These are phyloP conservation scores for Leucophora obtusa DNA, from an alignment of 2,888 invertebrate species.

Conservation along the genomic window DNA sequence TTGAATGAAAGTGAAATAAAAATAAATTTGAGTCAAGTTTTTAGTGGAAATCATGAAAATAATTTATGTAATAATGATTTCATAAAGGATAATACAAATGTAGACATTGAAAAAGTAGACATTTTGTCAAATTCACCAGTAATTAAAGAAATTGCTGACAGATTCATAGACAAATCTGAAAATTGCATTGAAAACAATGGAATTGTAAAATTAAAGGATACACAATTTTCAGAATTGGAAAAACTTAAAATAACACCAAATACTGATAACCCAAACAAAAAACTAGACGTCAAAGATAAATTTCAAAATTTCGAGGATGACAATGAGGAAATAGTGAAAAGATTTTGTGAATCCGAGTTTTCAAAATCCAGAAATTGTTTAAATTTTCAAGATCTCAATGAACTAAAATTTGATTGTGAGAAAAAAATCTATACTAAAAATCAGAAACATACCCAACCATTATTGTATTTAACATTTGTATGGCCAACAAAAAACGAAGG, in stretches of 20 bases:
- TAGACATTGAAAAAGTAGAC: constrained; percentile 25
- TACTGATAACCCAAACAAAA: constrained; percentile 4
- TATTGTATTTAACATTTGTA: constrained; percentile 59
- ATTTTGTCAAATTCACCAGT: not conserved
- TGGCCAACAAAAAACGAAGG: constrained; percentile 58
- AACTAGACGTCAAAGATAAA: constrained; percentile 18
- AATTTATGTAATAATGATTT: constrained; percentile 54
- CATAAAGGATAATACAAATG: not conserved
- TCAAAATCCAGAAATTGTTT: constrained; percentile 16
- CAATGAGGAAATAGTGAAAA: not conserved
- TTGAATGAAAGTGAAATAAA: constrained; percentile 18
- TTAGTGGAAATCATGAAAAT: constrained; percentile 13
- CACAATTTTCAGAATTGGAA: constrained; percentile 47
- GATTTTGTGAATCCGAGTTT: not conserved
- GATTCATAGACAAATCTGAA: not conserved
- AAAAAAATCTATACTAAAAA: constrained; percentile 61
- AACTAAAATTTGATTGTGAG: constrained; percentile 45
- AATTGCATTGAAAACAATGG: constrained; percentile 5
- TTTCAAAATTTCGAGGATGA: not conserved
- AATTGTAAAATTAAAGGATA: constrained; percentile 47
- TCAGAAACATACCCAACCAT: constrained; percentile 34
- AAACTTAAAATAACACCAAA: constrained; percentile 45
- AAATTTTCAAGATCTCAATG: not conserved
- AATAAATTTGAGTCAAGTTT: constrained; percentile 28
- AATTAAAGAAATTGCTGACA: constrained; percentile 4